These are phyloP conservation scores for Sander lucioperca DNA, from an alignment of 2,113 vertebrate species.

Conservation along the genomic window DNA sequence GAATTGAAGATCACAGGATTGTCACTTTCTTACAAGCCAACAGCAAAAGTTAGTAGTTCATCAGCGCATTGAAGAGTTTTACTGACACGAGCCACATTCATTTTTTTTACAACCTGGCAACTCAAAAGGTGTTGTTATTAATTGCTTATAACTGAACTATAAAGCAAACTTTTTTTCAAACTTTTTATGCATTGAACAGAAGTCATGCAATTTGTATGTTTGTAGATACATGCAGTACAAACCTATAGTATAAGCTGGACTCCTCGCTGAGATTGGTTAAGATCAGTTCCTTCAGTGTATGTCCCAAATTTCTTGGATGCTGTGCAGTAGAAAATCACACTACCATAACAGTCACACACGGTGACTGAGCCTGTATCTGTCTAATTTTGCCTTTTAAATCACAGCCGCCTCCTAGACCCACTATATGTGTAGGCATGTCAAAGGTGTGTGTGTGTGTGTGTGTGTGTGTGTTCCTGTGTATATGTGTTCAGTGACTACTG, in stretches of 20 bases:
- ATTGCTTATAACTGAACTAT: neutral
- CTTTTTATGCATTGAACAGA: constrained; percentile 1
- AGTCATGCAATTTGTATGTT: constrained; percentile 43
- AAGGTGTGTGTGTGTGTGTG: constrained; percentile 14
- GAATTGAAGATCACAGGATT: neutral
- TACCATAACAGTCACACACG: constrained; percentile 22
- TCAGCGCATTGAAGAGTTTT: no score
- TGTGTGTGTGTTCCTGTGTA: constrained; percentile 11
- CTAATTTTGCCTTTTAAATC: constrained; percentile 61
- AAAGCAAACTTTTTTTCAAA: neutral
- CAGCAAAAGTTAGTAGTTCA: neutral
- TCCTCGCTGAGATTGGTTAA: constrained; percentile 20
- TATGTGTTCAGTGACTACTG: neutral
- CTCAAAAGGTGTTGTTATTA: neutral
- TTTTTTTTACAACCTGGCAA: neutral
- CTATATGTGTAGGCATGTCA: constrained; percentile 6
- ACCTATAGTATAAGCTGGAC: constrained; percentile 32
- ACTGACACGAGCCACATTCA: neutral
- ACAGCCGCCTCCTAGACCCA: constrained; percentile 24
- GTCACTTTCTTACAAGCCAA: no score
- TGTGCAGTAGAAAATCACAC: constrained; percentile 30
- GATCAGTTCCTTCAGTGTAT: constrained; percentile 25
- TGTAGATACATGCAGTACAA: constrained; percentile 57
- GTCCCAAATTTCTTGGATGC: constrained; percentile 15
- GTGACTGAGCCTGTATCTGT: constrained; percentile 23